Base-by-base conservation (phyloP, 35 echinoderm and acorn worm genomes). In the Stichopus chloronotus region DNA sequence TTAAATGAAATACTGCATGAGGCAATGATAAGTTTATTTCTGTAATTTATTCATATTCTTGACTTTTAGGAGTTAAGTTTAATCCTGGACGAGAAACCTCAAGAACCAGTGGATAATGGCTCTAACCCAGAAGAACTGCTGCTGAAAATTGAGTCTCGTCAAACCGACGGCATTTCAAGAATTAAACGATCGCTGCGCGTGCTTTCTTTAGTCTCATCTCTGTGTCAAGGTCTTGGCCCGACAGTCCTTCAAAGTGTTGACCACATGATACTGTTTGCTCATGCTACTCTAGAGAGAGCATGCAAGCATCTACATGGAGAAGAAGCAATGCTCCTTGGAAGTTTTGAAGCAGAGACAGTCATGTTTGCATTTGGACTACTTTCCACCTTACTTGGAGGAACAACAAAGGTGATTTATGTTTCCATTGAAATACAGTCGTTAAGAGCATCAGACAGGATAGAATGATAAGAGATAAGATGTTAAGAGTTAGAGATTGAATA, bases 281-380 rank as follows among this genome's bases (percentile, higher is more conserved):
- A 94, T 14, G 94, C 93, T 5, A 92, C 96, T 30, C 82, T 98
- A 6, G 92, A 95, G 87, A 81, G 96, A 22, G 95, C 92, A 9
- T 93, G 92, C 55, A 59, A 94, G 13, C 81, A 81, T 12, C 71
- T 98, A n/a, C 84, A 86, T 53, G 59, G 91, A 58, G 85, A 77
- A 25, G 90, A 82, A 19, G 74, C 59, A 13, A 71, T 17, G 16
- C 84, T 96, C 63, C 65, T 87, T 0, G 88, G 61, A 84, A 91
- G 87, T 20, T 92, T 98, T 85, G 96, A 96, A 81, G 93, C 85
- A n/a, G 96, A 96, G 91, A 96, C 94, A 8, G 61, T 98, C 56
- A 96, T 85, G 53, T 60, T 96, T 78, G 96, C 94, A 25, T 84
- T 98, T 59, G 90, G 94, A n/a, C 58, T 98, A 14, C 72, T 95